Evolutionary conservation across 2,888 invertebrate genomes (phyloP), one percentile per base, ranked within the genome.

Genomic region (Zootermopsis nevadensis): DNA sequence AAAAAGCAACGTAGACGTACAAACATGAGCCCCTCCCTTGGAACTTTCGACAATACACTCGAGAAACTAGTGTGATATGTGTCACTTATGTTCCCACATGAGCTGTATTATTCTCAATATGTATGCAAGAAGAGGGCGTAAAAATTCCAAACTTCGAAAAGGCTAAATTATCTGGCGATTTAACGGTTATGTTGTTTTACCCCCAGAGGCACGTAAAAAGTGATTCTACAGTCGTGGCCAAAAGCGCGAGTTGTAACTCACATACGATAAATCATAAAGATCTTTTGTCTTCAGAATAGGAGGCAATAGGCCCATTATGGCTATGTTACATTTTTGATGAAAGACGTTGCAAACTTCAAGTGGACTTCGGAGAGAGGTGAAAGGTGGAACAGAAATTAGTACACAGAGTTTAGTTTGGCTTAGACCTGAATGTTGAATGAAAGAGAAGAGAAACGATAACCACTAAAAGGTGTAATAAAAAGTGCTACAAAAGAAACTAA

Each of bases 71-170:
- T n/a, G 60, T 60, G n/a, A 6, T 4, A 69, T 69, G 27, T 69
- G 69, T 19, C 69, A 2, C 10, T 69, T 30, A 69, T 69, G 69
- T 33, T 69, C 33, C 19, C 31, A 69, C 22, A 0, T 1, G 19
- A 2, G 22, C 19, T 31, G 22, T 69, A 4, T 6, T 33, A 4
- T 69, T 33, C 69, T 60, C 27, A 8, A 27, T 27, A 60, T 33
- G 69, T 33, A 69, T 33, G 33, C 12, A 33, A 22, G 69, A 33
- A 69, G 33, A n/a, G 8, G 33, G 69, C 69, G 69, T 69, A 33
- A 69, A 69, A 69, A 33, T 69, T 69, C 69, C 33, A 31, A 69
- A 69, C 69, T 33, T 33, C 69, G 22, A 69, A 69, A 69, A 69
- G 15, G 31, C 33, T 31, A 69, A 69, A 69, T 69, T 69, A 69